phyloP scores from a whole-genome alignment of 1,140 invertebrate genomes.

The Cryptotermes secundus region DNA sequence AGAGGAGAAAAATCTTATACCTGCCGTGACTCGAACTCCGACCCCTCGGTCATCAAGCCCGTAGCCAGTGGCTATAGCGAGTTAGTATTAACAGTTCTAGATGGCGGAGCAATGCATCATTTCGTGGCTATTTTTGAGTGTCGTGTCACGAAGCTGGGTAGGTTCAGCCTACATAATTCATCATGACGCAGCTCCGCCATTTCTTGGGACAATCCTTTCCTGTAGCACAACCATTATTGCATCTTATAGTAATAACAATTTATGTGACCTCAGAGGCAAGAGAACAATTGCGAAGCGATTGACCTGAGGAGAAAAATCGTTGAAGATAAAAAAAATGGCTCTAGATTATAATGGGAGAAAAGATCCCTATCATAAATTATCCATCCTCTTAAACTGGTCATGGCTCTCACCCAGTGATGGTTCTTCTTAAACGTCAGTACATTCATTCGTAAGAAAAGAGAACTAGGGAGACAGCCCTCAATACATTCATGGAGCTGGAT shows the following conservation, averaged over 20 bases:
- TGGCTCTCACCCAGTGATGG: background rate
- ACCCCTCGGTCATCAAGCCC: too few relatives aligned
- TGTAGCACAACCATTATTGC: background rate
- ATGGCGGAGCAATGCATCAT: too few relatives aligned
- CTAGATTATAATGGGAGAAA: background rate
- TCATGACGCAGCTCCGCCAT: background rate
- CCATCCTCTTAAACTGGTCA: background rate
- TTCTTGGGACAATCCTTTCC: background rate
- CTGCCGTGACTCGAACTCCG: too few relatives aligned
- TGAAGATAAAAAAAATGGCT: background rate
- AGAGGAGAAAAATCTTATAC: too few relatives aligned
- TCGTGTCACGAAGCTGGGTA: too few relatives aligned
- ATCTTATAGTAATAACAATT: background rate
- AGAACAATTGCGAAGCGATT: background rate
- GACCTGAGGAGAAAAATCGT: background rate
- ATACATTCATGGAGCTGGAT: too few relatives aligned
- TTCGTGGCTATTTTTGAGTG: too few relatives aligned
- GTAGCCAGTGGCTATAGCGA: too few relatives aligned
- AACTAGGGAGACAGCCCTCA: background rate
- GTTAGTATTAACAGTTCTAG: too few relatives aligned
- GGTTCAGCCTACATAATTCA: too few relatives aligned
- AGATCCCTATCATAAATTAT: background rate
- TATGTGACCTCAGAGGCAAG: background rate
- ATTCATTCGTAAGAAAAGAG: background rate
- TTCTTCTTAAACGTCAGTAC: background rate